phyloP scores from a whole-genome alignment of 1,140 invertebrate species.

The Drosophila nasuta region DNA sequence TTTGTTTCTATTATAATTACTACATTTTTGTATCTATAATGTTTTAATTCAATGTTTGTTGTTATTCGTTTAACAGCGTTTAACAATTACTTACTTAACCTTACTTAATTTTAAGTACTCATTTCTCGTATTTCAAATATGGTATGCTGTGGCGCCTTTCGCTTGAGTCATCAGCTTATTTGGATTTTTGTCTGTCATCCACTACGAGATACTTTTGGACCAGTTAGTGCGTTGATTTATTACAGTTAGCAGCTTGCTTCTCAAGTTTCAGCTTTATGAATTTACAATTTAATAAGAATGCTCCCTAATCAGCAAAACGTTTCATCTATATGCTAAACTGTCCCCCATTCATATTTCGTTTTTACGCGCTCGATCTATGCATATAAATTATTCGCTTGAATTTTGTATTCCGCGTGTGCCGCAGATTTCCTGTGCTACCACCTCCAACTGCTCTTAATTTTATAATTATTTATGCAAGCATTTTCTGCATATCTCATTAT shows the following conservation, averaged over 20 bases:
- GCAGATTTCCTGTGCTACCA: conserved; percentile 31
- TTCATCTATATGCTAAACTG: conserved; percentile 41
- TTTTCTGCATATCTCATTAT: background rate
- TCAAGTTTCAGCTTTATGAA: conserved; percentile 57
- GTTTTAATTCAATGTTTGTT: too few relatives aligned
- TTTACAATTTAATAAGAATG: conserved; percentile 38
- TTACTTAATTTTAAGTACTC: background rate
- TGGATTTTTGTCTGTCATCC: too few relatives aligned
- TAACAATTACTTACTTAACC: background rate
- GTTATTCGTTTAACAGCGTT: too few relatives aligned
- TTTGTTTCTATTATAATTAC: too few relatives aligned
- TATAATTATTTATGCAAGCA: conserved; percentile 31
- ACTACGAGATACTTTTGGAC: background rate
- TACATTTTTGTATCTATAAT: too few relatives aligned
- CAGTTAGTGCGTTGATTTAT: background rate
- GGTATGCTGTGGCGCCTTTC: too few relatives aligned
- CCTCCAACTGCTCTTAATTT: conserved; percentile 40
- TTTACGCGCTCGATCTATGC: conserved; percentile 9
- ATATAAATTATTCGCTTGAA: conserved; percentile 1
- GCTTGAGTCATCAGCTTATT: too few relatives aligned
- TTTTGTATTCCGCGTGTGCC: conserved; percentile 30
- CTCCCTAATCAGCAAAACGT: conserved; percentile 31
- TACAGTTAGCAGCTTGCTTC: conserved; percentile 26
- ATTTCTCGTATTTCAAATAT: too few relatives aligned
- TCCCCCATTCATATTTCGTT: conserved; percentile 28